Percentiles rank a stretch among this genome's conserved stretches.
Evolutionary conservation across 2,797 vertebrate genomes (phyloP).

Genomic region (Sebastes jordani): DNA sequence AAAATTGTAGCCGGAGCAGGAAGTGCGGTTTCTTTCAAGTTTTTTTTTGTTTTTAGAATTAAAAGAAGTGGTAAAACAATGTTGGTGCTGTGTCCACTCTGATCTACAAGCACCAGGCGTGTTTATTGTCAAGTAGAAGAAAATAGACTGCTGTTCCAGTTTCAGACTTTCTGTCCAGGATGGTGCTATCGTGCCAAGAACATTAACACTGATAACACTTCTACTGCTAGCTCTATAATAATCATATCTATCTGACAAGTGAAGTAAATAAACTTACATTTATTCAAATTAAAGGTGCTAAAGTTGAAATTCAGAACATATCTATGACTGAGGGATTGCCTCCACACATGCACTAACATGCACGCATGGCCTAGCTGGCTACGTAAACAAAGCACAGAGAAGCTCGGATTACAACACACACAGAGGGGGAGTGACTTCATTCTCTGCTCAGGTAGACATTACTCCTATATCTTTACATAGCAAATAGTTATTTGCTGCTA

Average conservation of each 20-base stretch:
- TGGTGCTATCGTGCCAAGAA: not conserved
- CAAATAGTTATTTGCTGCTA: no score
- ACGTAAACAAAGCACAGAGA: no score
- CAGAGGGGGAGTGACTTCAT: no score
- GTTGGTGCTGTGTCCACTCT: not conserved
- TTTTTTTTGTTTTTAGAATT: not conserved
- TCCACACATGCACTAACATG: not conserved
- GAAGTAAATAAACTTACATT: not conserved
- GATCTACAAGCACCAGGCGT: not conserved
- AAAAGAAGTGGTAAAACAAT: not conserved
- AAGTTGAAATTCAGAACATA: not conserved
- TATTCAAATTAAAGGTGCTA: not conserved
- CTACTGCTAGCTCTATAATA: not conserved
- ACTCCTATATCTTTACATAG: no score
- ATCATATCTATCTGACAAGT: not conserved
- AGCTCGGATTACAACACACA: no score
- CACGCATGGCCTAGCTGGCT: no score
- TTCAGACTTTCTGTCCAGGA: not conserved
- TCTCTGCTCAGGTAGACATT: no score
- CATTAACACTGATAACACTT: not conserved
- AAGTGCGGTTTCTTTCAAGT: not conserved
- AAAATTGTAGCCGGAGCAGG: not conserved
- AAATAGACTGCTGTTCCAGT: not conserved
- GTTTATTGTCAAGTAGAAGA: not conserved
- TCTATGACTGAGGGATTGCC: not conserved